Base-by-base conservation (phyloP, 2,888 invertebrate genomes). In the Tipula helvola region DNA sequence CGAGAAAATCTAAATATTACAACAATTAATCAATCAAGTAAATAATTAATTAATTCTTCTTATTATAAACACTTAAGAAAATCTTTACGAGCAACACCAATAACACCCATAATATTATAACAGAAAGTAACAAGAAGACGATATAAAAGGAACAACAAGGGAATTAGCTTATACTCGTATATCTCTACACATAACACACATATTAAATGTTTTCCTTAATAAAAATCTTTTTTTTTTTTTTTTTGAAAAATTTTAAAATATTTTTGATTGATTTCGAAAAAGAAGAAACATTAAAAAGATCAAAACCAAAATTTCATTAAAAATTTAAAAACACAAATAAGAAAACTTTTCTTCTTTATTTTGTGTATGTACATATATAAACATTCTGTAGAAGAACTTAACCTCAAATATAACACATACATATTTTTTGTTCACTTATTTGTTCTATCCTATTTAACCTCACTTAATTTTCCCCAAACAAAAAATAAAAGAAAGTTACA, bases 1-100 rank as follows among this genome's bases (percentile, higher is more conserved):
- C 5, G 18, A 71, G 39, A 71, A 71, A 71, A 71, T 71, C 71
- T n/a, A 71, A 71, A 71, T 28, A 71, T 71, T 28, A 71, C 71
- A 71, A 71, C 71, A 71, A 71, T 71, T 71, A 71, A 71, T 71
- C 71, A 71, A 71, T 71, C 71, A 71, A 71, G 71, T 71, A 71
- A 71, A 71, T 71, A 71, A 71, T 71, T 71, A 71, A 71, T 71
- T 71, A 71, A 71, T 71, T 18, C 71, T 71, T 71, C 71, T 71
- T 71, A 28, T 71, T 8, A 71, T 71, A 71, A 71, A 71, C 71
- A 71, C 71, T 71, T 71, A 28, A 71, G 28, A 12, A 71, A 71
- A 71, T 28, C 71, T 71, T 71, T 71, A 18, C 28, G 10, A 28
- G 28, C 71, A 71, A 71, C 71, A 71, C 71, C 71, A 71, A 71